Conservation (phyloP, 2,797 vertebrate species). For the Rhyacichthys aspro region DNA sequence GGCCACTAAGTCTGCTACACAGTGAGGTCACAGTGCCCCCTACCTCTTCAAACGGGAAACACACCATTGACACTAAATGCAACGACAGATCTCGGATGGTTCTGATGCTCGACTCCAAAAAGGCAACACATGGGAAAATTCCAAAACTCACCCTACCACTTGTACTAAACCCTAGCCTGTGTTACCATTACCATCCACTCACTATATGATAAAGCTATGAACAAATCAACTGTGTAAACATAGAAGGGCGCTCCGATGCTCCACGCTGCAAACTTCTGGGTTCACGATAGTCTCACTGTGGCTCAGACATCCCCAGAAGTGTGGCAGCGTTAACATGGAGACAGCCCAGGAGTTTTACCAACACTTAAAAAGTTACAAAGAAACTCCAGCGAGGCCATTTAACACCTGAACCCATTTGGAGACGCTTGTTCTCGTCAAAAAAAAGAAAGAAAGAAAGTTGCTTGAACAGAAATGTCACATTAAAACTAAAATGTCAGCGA, state of each 20-base stretch:
- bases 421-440: background rate
- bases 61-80: background rate
- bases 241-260: conserved; percentile 17
- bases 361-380: conserved; percentile 3
- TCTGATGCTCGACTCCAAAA: background rate
- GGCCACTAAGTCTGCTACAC: conserved; percentile 14
- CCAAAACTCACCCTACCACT: background rate
- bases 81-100: background rate
- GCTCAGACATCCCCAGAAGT: conserved; percentile 22
- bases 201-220: conserved; percentile 10
- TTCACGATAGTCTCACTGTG: background rate
- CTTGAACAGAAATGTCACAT: background rate
- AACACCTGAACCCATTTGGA: background rate
- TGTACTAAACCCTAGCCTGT: too few relatives aligned
- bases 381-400: conserved; percentile 31
- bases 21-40: conserved; percentile 6
- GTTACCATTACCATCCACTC: conserved; percentile 1
- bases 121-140: conserved; percentile 1
- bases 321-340: conserved; percentile 9
- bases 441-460: background rate
- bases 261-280: conserved; percentile 8
- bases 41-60: background rate
- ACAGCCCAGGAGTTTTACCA: background rate
- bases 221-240: conserved; percentile 52
- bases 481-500: background rate